Evolutionary conservation across 2,113 vertebrate species (phyloP).

Genomic region (Bos javanicus): DNA sequence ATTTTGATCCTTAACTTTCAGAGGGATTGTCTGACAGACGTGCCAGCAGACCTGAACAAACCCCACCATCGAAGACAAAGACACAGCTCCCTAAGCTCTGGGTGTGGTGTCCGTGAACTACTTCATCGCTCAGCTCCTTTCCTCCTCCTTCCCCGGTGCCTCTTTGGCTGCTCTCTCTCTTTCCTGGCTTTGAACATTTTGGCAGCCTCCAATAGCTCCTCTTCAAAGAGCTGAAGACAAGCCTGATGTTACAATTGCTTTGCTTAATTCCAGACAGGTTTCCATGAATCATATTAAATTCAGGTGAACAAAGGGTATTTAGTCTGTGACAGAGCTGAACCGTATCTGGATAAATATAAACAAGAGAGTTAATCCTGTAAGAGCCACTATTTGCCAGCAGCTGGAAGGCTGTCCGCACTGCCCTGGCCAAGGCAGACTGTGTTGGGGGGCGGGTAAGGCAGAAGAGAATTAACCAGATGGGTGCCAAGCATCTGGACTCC

Average conservation of each 20-base stretch:
- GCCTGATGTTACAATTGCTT: background rate
- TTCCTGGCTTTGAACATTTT: slow-evolving; percentile 46
- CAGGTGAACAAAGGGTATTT: slow-evolving; percentile 64
- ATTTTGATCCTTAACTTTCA: background rate
- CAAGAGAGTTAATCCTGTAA: slow-evolving; percentile 36
- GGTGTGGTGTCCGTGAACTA: background rate
- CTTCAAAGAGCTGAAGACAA: slow-evolving; percentile 48
- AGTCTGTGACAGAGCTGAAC: slow-evolving; percentile 62
- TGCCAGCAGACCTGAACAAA: background rate
- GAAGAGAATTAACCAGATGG: slow-evolving; percentile 34
- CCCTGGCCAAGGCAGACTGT: background rate
- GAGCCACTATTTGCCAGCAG: background rate
- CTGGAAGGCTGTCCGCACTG: slow-evolving; percentile 11
- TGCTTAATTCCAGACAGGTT: slow-evolving; percentile 55
- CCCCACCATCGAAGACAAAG: background rate
- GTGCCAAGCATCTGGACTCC: slow-evolving; percentile 57
- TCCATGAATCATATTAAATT: slow-evolving; percentile 62
- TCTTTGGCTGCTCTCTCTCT: background rate
- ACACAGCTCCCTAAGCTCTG: background rate
- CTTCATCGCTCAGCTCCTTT: background rate
- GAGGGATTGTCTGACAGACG: background rate
- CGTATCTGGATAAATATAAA: slow-evolving; percentile 49
- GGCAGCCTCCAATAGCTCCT: background rate
- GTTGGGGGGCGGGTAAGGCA: background rate
- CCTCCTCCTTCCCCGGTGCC: background rate